Evolutionary conservation across 2,797 vertebrate genomes (phyloP).

Genomic region (Heliangelus exortis): DNA sequence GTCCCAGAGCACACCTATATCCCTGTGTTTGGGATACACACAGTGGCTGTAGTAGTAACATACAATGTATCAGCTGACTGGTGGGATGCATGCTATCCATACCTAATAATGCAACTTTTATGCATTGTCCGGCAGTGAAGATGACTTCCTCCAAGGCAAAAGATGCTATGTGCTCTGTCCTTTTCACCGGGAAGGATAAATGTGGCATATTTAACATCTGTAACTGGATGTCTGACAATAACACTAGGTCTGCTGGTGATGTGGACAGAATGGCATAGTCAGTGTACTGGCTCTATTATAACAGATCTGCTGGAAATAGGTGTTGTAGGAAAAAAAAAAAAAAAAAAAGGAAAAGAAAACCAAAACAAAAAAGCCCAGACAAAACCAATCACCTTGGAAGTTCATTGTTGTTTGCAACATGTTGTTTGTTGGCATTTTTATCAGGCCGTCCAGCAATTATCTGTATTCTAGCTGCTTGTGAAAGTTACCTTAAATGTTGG

Average conservation of each 20-base stretch:
- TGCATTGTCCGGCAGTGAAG: neutral
- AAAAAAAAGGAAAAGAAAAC: too few species aligned
- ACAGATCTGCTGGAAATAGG: neutral
- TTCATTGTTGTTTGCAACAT: neutral
- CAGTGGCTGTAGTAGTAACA: neutral
- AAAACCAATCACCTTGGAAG: neutral
- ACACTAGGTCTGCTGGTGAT: neutral
- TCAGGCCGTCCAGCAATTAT: neutral
- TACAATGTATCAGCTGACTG: fast-evolving
- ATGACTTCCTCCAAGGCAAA: neutral
- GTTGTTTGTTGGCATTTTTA: neutral
- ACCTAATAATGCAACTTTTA: neutral
- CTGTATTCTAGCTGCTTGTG: neutral
- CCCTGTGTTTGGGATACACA: neutral
- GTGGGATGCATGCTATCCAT: neutral
- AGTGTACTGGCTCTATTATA: neutral
- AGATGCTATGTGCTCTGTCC: neutral
- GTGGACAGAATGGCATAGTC: neutral
- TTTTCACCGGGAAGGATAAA: neutral
- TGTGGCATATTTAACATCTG: neutral
- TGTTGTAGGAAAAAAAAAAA: neutral
- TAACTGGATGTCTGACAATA: neutral
- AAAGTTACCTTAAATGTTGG: neutral
- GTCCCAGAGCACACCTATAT: neutral
- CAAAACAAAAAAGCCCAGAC: too few species aligned